Evolutionary conservation across 2,113 vertebrate species (phyloP).

Genomic region (Phasianus colchicus): DNA sequence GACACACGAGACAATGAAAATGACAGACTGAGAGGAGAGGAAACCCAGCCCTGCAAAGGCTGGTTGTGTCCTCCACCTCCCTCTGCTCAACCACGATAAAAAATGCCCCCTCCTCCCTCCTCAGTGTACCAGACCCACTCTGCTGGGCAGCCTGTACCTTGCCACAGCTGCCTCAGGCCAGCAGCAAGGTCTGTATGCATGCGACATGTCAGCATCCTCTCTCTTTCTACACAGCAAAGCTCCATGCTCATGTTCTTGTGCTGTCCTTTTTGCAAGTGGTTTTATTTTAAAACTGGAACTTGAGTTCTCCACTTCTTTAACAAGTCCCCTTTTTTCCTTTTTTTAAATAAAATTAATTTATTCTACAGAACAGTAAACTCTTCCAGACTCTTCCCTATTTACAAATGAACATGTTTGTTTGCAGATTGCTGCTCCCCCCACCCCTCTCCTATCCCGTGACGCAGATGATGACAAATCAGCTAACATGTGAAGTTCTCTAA

Average conservation of each 20-base stretch:
- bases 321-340: background rate
- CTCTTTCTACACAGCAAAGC: background rate
- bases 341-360: conserved; percentile 76
- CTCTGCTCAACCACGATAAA: background rate
- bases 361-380: conserved; percentile 73
- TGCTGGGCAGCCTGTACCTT: background rate
- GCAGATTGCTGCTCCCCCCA: background rate
- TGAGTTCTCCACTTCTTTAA: conserved; percentile 9
- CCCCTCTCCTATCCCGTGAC: background rate
- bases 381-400: conserved; percentile 71
- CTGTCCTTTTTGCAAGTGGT: conserved; percentile 40
- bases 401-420: conserved; percentile 70
- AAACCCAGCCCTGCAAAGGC: background rate
- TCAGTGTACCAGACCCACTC: background rate
- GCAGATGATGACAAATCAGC: background rate
- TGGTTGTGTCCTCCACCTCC: background rate
- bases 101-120: background rate
- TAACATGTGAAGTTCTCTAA: background rate
- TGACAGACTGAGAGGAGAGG: background rate
- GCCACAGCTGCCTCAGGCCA: accelerated
- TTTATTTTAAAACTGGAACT: conserved; percentile 68
- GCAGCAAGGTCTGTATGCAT: background rate
- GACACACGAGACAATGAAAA: background rate
- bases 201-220: background rate
- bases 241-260: background rate